Evolutionary conservation across 2,797 vertebrate species (phyloP).

Genomic region (Malacoraja senta): DNA sequence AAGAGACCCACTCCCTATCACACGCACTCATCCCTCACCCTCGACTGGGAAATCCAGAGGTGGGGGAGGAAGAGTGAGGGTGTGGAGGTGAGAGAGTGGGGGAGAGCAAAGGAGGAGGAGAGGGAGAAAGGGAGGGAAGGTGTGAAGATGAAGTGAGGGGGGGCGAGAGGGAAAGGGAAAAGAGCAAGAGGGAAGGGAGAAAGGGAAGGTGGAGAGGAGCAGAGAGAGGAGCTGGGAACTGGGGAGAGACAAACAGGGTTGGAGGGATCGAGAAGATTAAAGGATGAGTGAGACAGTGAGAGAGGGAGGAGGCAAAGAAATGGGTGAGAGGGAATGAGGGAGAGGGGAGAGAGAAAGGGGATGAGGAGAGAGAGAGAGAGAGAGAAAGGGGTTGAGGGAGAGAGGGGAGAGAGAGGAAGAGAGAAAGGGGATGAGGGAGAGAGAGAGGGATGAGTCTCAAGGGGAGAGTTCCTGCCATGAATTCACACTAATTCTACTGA

Average conservation of each 20-base stretch:
- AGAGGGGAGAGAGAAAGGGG: too few relatives aligned
- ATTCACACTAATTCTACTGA: background rate
- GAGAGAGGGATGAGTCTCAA: background rate
- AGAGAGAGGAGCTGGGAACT: background rate
- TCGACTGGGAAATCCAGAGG: too few relatives aligned
- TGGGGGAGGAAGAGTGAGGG: background rate
- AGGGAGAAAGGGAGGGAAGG: background rate
- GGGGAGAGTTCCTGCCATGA: background rate
- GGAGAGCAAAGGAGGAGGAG: too few relatives aligned
- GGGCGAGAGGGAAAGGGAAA: too few relatives aligned
- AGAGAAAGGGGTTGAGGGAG: background rate
- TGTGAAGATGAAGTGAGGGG: constrained; percentile 46
- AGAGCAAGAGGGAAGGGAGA: background rate
- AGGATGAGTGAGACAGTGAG: too few relatives aligned
- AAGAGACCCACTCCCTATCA: background rate
- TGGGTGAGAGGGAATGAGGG: background rate
- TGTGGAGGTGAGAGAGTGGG: background rate
- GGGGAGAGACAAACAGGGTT: background rate
- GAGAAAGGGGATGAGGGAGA: too few relatives aligned
- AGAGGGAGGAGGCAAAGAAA: background rate
- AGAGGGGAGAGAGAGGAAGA: background rate
- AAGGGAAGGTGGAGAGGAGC: background rate
- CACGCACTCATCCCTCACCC: background rate
- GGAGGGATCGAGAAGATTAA: background rate
- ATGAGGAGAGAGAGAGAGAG: background rate